phyloP scores from a whole-genome alignment of 2,888 invertebrate species.

The Epistrophe grossulariae region DNA sequence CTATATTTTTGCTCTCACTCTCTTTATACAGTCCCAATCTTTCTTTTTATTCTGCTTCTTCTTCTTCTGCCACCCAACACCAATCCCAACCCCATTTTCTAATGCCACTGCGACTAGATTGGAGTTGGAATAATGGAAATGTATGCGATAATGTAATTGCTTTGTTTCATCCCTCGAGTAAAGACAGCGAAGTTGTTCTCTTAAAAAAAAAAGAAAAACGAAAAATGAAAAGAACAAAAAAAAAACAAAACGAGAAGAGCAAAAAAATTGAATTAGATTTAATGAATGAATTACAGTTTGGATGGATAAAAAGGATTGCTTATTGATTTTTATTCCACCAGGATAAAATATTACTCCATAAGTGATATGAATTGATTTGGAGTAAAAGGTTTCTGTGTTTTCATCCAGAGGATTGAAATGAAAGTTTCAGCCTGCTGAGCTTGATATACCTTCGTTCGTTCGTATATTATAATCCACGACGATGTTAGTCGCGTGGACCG shows the following conservation, averaged over 20 bases:
- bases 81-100: conserved; percentile 29
- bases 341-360: conserved; percentile 76
- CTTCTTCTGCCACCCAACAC: conserved; percentile 2
- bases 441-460: not conserved
- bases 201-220: conserved; percentile 39
- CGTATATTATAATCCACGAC: not conserved
- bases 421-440: conserved; percentile 30
- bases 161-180: conserved; percentile 77
- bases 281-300: conserved; percentile 78
- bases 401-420: conserved; percentile 25
- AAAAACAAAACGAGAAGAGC: conserved; percentile 22
- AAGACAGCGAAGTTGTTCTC: conserved; percentile 64
- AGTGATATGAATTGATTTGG: conserved; percentile 75
- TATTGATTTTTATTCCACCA: conserved; percentile 77
- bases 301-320: conserved; percentile 77
- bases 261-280: conserved; percentile 78
- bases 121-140: conserved; percentile 76
- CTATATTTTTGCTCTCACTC: not conserved
- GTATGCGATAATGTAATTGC: conserved; percentile 78
- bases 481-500: not conserved
- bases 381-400: conserved; percentile 70
- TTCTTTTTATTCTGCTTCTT: not conserved
- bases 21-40: not conserved
- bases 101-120: conserved; percentile 66
- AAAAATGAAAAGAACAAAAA: conserved; percentile 24